A percentile compares a stretch with the other conserved stretches of the same genome.
phyloP scores from a whole-genome alignment of 2,888 invertebrate species.

The Galeruca laticollis region DNA sequence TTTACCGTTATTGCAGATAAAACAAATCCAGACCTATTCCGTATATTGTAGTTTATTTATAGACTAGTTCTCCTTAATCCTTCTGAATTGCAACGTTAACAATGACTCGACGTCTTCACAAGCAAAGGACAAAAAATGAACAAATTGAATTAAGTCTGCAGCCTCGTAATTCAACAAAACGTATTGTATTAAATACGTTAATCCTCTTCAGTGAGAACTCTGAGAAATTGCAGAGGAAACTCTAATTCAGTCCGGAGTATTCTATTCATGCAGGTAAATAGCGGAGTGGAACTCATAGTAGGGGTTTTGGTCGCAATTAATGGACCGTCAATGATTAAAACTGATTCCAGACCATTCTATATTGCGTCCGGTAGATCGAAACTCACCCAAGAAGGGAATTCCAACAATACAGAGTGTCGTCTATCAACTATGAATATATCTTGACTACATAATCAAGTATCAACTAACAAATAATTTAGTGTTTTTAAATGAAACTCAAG shows the following conservation, averaged over 20 bases:
- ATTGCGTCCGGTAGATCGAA: slow-evolving; percentile 47
- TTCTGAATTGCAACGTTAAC: background rate
- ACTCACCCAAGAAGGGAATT: slow-evolving; percentile 47
- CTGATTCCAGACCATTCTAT: slow-evolving; percentile 52
- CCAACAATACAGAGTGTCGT: background rate
- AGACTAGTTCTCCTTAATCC: background rate
- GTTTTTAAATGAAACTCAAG: no score
- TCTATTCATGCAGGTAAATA: slow-evolving; percentile 53
- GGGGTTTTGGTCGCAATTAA: slow-evolving; percentile 55
- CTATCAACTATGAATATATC: background rate
- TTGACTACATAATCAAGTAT: no score
- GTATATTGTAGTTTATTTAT: background rate
- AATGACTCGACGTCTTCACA: background rate
- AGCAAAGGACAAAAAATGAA: slow-evolving; percentile 7
- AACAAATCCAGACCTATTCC: background rate
- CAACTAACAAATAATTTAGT: no score
- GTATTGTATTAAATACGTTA: slow-evolving; percentile 32
- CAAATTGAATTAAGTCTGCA: slow-evolving; percentile 12
- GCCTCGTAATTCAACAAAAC: slow-evolving; percentile 20
- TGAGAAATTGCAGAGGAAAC: slow-evolving; percentile 26
- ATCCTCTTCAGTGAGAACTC: slow-evolving; percentile 19
- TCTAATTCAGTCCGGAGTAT: slow-evolving; percentile 41
- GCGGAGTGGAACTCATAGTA: slow-evolving; percentile 51
- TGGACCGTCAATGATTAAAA: slow-evolving; percentile 57
- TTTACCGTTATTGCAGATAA: background rate